These are phyloP conservation scores for Ennomos erosarius DNA, from an alignment of 2,888 invertebrate genomes.

Conservation along the genomic window DNA sequence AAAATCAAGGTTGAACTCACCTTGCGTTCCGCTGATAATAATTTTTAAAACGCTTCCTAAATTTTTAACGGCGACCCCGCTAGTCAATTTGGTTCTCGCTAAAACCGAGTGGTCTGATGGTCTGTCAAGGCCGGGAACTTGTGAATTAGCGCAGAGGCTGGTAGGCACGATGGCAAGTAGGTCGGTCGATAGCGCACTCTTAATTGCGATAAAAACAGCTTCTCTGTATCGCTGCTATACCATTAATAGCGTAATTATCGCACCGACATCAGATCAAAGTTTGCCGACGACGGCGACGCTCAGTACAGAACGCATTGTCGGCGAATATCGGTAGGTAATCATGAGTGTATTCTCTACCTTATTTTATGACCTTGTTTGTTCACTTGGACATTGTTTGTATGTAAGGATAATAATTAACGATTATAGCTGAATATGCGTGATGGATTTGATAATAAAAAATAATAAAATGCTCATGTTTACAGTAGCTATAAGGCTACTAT, in stretches of 20 bases:
- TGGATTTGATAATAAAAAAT: too few relatives aligned
- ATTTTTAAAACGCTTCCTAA: slow-evolving; percentile 40
- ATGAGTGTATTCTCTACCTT: slow-evolving; percentile 21
- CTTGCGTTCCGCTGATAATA: slow-evolving; percentile 35
- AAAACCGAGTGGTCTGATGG: slow-evolving; percentile 55
- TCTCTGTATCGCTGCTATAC: slow-evolving; percentile 56
- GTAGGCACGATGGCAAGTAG: slow-evolving; percentile 51
- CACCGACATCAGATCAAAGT: slow-evolving; percentile 67
- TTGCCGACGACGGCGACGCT: slow-evolving; percentile 53
- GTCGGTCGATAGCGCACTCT: slow-evolving; percentile 67
- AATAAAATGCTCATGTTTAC: too few relatives aligned
- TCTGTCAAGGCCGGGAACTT: slow-evolving; percentile 62
- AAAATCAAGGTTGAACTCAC: slow-evolving; percentile 37
- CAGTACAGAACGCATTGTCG: slow-evolving; percentile 43
- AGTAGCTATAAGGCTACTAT: too few relatives aligned
- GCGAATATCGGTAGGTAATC: slow-evolving; percentile 28
- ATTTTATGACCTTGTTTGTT: slow-evolving; percentile 22
- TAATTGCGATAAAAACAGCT: slow-evolving; percentile 73
- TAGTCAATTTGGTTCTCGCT: slow-evolving; percentile 60
- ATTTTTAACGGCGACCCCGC: slow-evolving; percentile 53
- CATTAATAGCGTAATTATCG: slow-evolving; percentile 75
- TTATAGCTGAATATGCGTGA: too few relatives aligned
- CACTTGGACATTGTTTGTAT: slow-evolving; percentile 2
- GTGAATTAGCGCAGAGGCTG: slow-evolving; percentile 57
- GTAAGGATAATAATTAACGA: background rate